A percentile compares a stretch with the other conserved stretches of the same genome.
phyloP scores from a whole-genome alignment of 1,140 invertebrate species.

The Cherax quadricarinatus region DNA sequence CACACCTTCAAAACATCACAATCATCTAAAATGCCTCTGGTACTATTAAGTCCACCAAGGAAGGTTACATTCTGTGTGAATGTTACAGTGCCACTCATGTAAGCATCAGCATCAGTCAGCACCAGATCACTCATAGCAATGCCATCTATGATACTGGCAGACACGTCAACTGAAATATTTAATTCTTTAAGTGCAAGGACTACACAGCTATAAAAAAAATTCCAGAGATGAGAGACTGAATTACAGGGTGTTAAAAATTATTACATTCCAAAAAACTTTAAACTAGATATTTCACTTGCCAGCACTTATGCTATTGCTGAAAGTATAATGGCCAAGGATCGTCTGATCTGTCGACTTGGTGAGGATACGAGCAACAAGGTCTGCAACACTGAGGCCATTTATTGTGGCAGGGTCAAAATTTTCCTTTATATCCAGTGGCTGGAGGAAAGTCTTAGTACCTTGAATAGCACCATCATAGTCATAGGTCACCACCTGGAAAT shows the following conservation, averaged over 20 bases:
- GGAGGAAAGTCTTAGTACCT: background rate
- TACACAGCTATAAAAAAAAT: no score
- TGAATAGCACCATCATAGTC: background rate
- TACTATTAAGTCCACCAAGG: background rate
- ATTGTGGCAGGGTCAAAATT: constrained; percentile 5
- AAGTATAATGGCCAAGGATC: background rate
- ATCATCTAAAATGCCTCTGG: background rate
- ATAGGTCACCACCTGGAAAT: background rate
- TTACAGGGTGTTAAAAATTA: no score
- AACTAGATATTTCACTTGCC: background rate
- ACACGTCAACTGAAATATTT: background rate
- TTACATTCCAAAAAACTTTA: no score
- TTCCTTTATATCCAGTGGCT: background rate
- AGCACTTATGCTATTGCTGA: background rate
- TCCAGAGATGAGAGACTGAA: no score
- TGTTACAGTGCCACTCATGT: background rate
- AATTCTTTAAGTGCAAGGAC: background rate
- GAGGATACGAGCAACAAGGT: background rate
- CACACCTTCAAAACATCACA: constrained; percentile 19
- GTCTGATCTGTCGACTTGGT: background rate
- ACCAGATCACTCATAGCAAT: background rate
- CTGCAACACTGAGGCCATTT: constrained; percentile 2
- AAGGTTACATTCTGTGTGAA: constrained; percentile 19
- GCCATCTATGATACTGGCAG: constrained; percentile 13
- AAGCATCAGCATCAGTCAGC: background rate